A percentile compares a stretch with the other conserved stretches of the same genome.
Conservation (phyloP, 1,140 invertebrate genomes). For the Musca vetustissima region DNA sequence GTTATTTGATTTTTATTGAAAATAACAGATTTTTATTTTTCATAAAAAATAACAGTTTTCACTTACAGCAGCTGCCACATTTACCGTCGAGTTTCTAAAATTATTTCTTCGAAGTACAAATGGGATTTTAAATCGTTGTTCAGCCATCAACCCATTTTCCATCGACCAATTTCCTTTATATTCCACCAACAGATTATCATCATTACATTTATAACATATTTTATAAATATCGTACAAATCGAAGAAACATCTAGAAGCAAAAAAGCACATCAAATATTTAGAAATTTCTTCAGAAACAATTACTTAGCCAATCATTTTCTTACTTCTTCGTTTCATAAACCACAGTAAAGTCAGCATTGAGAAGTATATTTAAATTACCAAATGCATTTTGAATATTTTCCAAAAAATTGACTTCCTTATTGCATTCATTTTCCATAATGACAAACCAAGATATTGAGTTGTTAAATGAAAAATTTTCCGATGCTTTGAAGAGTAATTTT, state of each 20-base stretch:
- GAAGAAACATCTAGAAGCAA: constrained; percentile 2
- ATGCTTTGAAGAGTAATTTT: no score
- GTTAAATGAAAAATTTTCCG: constrained; percentile 6
- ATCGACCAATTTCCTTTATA: constrained; percentile 40
- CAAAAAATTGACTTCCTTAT: background rate
- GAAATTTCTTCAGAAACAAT: no score
- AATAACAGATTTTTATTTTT: no score
- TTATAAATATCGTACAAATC: constrained; percentile 43
- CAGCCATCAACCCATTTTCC: constrained; percentile 29
- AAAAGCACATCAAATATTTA: no score
- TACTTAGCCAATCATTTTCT: no score
- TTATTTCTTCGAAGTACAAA: constrained; percentile 49
- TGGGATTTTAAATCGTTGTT: background rate
- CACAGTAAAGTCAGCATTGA: constrained; percentile 19
- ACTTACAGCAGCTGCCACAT: constrained; percentile 55
- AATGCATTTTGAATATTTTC: background rate
- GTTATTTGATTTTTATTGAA: no score
- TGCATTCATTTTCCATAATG: background rate
- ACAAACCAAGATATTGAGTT: constrained; percentile 16
- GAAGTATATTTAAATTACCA: background rate
- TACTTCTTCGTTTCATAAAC: background rate
- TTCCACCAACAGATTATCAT: constrained; percentile 29
- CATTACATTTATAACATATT: constrained; percentile 25
- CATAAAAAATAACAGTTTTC: no score
- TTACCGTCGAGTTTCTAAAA: constrained; percentile 56